A percentile compares a stretch with the other conserved stretches of the same genome.
Conservation (phyloP, 2,797 vertebrate species). For the Poeciliopsis gracilis region DNA sequence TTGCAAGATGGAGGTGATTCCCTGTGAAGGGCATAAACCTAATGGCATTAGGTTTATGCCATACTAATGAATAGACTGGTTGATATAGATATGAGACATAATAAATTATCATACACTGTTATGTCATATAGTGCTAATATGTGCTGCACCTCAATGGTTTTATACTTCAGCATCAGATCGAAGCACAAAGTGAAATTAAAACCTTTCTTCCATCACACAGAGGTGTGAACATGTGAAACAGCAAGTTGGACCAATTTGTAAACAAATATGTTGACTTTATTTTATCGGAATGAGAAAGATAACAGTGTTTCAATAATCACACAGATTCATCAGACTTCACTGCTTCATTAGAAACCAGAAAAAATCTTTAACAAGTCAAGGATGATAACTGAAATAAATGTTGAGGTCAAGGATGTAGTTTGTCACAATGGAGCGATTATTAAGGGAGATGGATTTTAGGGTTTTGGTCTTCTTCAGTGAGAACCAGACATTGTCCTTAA, state of each 20-base stretch:
- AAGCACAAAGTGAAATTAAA: slow-evolving; percentile 31
- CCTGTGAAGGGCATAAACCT: neutral
- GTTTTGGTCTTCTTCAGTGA: slow-evolving; percentile 33
- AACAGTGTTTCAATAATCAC: slow-evolving; percentile 21
- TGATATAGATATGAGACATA: neutral
- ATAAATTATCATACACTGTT: neutral
- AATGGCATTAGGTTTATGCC: too few relatives aligned
- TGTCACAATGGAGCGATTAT: slow-evolving; percentile 24
- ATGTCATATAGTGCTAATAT: neutral
- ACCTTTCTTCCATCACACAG: neutral
- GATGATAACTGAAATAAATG: slow-evolving; percentile 47
- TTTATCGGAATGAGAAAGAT: slow-evolving; percentile 46
- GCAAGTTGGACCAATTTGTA: slow-evolving; percentile 12
- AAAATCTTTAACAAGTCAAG: slow-evolving; percentile 35
- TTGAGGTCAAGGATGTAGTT: slow-evolving; percentile 23
- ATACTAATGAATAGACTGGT: neutral
- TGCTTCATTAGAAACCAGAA: slow-evolving; percentile 40
- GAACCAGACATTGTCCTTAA: neutral
- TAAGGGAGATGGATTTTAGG: slow-evolving; percentile 23
- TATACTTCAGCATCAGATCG: slow-evolving; percentile 39
- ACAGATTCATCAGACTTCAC: slow-evolving; percentile 48
- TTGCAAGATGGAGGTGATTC: neutral
- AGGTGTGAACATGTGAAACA: slow-evolving; percentile 5
- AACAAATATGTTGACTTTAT: slow-evolving; percentile 22
- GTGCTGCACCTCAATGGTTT: slow-evolving; percentile 20